phyloP scores from a whole-genome alignment of 2,113 vertebrate genomes.

The Amphiprion percula region DNA sequence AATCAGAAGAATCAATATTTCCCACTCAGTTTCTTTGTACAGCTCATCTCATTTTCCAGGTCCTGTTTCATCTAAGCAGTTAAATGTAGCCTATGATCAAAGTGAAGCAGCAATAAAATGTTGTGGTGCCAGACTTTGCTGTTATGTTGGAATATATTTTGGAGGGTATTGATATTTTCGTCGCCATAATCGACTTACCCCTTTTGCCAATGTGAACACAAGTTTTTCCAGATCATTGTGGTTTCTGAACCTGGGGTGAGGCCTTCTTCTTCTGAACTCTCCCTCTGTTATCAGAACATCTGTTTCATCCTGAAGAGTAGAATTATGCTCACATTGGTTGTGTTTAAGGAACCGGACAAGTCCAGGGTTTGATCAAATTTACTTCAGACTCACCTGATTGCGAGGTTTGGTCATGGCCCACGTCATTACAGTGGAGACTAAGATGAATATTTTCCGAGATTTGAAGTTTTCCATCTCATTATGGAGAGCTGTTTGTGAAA shows the following conservation, averaged over 20 bases:
- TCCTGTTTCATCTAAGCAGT: too few relatives aligned
- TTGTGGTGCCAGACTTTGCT: too few relatives aligned
- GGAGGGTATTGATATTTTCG: background rate
- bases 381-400: constrained; percentile 85
- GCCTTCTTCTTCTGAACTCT: constrained; percentile 88
- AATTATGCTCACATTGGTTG: background rate
- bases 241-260: constrained; percentile 88
- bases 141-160: background rate
- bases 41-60: too few relatives aligned
- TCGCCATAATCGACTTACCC: constrained; percentile 80
- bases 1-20: too few relatives aligned
- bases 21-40: too few relatives aligned
- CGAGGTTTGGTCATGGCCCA: constrained; percentile 89
- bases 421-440: constrained; percentile 93
- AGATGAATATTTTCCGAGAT: constrained; percentile 90
- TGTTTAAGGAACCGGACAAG: background rate
- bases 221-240: constrained; percentile 90
- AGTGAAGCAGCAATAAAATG: too few relatives aligned
- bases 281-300: constrained; percentile 88
- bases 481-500: constrained; percentile 80
- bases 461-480: constrained; percentile 82
- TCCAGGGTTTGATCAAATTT: background rate
- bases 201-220: constrained; percentile 88
- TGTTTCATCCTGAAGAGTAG: constrained; percentile 83
- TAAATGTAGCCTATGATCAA: too few relatives aligned